phyloP scores from a whole-genome alignment of 2,888 invertebrate genomes.

The Dynastes grantii region DNA sequence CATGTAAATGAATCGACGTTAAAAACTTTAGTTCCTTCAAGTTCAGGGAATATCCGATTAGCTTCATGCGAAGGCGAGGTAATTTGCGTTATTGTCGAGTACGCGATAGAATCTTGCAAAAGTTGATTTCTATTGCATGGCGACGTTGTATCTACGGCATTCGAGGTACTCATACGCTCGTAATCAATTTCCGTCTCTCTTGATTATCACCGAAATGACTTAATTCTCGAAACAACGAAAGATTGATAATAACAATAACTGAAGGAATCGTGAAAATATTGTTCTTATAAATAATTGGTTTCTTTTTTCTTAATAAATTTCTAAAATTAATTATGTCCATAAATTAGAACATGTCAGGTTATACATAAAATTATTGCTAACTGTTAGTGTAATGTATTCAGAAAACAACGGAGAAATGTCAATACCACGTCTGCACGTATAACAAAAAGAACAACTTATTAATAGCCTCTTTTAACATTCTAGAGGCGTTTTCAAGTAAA shows the following conservation, averaged over 20 bases:
- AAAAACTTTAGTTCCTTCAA: slow-evolving; percentile 3
- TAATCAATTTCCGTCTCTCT: background rate
- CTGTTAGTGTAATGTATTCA: too few species aligned
- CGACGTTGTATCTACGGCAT: background rate
- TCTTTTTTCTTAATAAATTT: background rate
- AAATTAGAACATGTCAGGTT: background rate
- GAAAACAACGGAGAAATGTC: too few species aligned
- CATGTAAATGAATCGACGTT: background rate
- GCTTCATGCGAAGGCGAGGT: slow-evolving; percentile 3
- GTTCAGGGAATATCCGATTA: slow-evolving; percentile 10
- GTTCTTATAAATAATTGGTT: too few species aligned
- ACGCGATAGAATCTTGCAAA: slow-evolving; percentile 12
- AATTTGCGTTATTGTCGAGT: slow-evolving; percentile 12
- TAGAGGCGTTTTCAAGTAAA: too few species aligned
- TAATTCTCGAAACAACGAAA: too few species aligned
- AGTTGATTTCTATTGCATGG: background rate
- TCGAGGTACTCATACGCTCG: background rate
- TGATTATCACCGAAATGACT: background rate
- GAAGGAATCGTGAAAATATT: too few species aligned
- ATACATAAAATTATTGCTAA: too few species aligned
- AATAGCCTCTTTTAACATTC: too few species aligned
- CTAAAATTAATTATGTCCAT: background rate
- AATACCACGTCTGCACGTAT: too few species aligned
- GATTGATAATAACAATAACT: too few species aligned
- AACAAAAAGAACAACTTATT: too few species aligned